Conservation (phyloP, 35 echinoderm and acorn worm genomes). For the Heliocidaris erythrogramma region DNA sequence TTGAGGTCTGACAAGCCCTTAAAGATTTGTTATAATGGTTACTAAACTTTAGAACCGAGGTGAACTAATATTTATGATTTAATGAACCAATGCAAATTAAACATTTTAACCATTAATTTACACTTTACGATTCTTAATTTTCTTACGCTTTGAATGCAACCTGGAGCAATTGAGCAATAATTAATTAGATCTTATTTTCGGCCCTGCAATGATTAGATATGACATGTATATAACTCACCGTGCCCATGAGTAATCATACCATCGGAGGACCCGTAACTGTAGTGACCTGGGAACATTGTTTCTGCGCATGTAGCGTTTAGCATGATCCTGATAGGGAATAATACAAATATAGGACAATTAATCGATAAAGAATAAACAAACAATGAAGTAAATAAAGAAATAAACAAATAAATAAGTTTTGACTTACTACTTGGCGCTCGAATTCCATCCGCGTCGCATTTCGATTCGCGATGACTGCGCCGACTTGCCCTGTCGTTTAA, state of each 20-base stretch:
- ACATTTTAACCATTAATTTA: no score
- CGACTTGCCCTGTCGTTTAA: conserved; percentile 69
- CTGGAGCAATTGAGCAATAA: no score
- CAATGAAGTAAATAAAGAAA: background rate
- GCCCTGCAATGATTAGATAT: no score
- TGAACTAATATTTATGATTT: no score
- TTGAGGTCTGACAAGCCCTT: no score
- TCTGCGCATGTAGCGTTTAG: conserved; percentile 82
- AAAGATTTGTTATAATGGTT: no score
- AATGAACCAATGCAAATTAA: no score
- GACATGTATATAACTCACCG: conserved; percentile 65
- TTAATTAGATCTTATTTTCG: no score
- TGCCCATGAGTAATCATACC: conserved; percentile 85
- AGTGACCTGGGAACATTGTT: conserved; percentile 81
- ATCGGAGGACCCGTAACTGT: conserved; percentile 69
- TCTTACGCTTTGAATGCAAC: no score
- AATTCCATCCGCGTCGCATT: conserved; percentile 73
- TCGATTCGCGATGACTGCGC: conserved; percentile 71
- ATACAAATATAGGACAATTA: background rate
- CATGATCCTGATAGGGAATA: conserved; percentile 84
- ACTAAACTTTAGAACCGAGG: no score
- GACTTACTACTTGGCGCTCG: conserved; percentile 83
- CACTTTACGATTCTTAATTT: no score
- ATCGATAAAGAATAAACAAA: background rate
- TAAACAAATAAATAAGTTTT: no score